Conservation (phyloP, 2,888 invertebrate genomes). For the Leptinotarsa haldemani region DNA sequence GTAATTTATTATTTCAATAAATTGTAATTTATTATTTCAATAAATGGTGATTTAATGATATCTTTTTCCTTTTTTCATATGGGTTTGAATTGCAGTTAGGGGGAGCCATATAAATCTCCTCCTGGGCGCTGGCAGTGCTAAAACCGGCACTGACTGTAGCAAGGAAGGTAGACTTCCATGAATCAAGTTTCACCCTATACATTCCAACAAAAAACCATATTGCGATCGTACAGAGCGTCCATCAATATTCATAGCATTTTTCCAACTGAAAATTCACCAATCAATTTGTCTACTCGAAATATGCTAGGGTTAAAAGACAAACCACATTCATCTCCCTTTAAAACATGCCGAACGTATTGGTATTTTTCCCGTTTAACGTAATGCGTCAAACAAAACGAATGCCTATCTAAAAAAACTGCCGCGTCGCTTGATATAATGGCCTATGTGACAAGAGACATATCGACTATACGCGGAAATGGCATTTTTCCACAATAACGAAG, state of each 20-base stretch:
- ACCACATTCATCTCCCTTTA: conserved; percentile 18
- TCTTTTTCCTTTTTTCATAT: no score
- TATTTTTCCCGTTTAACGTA: conserved; percentile 31
- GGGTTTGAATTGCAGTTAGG: no score
- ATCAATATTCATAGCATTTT: conserved; percentile 6
- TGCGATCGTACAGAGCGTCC: background rate
- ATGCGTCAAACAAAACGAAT: conserved; percentile 38
- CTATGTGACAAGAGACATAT: conserved; percentile 41
- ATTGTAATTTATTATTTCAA: no score
- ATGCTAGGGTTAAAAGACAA: conserved; percentile 11
- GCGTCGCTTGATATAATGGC: conserved; percentile 38
- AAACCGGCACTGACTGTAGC: no score
- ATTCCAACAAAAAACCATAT: no score
- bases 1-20: no score
- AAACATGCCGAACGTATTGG: conserved; percentile 23
- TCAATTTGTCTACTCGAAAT: conserved; percentile 4
- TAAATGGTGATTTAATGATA: no score
- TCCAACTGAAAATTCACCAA: background rate
- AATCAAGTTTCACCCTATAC: no score
- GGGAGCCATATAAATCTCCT: no score
- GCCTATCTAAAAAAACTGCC: conserved; percentile 32
- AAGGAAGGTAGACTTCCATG: no score
- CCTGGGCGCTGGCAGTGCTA: no score
- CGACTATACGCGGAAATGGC: conserved; percentile 39
- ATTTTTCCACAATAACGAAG: conserved; percentile 38